Evolutionary conservation across 2,113 vertebrate species (phyloP), one percentile per base, ranked within the genome.

Genomic region (Calcarius ornatus): DNA sequence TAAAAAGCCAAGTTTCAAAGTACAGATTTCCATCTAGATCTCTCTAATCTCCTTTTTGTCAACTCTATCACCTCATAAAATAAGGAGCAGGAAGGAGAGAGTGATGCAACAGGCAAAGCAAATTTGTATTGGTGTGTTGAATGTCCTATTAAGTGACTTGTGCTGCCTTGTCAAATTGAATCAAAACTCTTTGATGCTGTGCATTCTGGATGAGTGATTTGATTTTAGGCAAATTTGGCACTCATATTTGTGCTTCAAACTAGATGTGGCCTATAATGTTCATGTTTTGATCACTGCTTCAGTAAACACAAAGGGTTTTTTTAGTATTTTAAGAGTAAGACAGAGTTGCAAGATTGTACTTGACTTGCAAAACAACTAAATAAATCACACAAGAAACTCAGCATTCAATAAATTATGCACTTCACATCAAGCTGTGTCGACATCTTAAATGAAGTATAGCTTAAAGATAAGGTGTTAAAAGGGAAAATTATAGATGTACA

Each of bases 281-380:
- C 31, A 2, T 95, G 88, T 95, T 96, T 97, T 94, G 81, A 92
- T 96, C 69, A 53, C 61, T 77, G 47, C n/a, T 95, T 31, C 81
- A 91, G 81, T 95, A 95, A 95, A 80, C 76, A 88, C 31, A 82
- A 70, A 82, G 8, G 1, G 8, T 0, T 25, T 68, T 91, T 83
- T 83, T 51, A 43, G 65, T 61, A 51, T 64, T 93, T 91, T 79
- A 68, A 4, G 28, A 71, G 56, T 77, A 81, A 92, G 76, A 81
- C 60, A 69, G 33, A 91, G 23, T 84, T 86, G 63, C 81, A 92
- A 85, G 69, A 86, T 33, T 82, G 38, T 78, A 90, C 84, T 94
- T 90, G 81, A 93, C 79, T 95, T 90, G 72, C 71, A 94, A 94
- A 96, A 91, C 80, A 97, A 65, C 69, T 91, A 88, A 96, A 96